Evolutionary conservation across 2,888 invertebrate genomes (phyloP).

Genomic region (Noctua janthe): DNA sequence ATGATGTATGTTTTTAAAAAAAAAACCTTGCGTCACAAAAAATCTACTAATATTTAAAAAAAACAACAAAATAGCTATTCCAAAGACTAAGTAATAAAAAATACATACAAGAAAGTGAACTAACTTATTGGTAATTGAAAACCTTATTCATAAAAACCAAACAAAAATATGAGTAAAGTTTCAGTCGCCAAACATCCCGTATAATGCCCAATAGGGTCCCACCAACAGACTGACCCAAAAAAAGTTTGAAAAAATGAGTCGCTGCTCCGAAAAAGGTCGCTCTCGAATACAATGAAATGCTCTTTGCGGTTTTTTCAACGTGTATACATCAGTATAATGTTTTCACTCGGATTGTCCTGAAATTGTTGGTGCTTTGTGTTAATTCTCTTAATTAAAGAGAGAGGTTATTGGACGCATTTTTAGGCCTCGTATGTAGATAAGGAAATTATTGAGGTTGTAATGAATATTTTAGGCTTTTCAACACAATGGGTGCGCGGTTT

Average conservation of each 20-base stretch:
- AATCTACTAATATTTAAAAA: neutral
- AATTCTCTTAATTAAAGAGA: constrained; percentile 55
- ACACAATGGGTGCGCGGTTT: constrained; percentile 42
- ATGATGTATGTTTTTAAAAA: too few species aligned
- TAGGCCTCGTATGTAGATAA: constrained; percentile 43
- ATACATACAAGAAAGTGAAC: neutral
- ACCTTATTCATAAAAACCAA: neutral
- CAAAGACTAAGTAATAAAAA: neutral
- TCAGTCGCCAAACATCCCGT: constrained; percentile 30
- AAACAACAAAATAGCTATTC: neutral
- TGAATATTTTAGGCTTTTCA: constrained; percentile 52
- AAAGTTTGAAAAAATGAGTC: constrained; percentile 72
- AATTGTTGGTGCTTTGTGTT: constrained; percentile 59
- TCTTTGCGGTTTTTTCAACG: constrained; percentile 72
- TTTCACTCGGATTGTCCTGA: constrained; percentile 53
- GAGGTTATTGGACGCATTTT: constrained; percentile 46
- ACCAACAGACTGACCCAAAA: constrained; percentile 69
- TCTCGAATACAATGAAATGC: constrained; percentile 75
- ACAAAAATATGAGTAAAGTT: constrained; percentile 19
- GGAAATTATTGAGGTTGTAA: constrained; percentile 58
- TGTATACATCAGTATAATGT: constrained; percentile 48
- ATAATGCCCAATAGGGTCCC: constrained; percentile 34
- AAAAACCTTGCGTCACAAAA: neutral
- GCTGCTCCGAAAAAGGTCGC: constrained; percentile 72
- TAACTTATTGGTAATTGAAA: neutral